Base-by-base conservation (phyloP, 2,797 vertebrate species). In the Aeoliscus strigatus region DNA sequence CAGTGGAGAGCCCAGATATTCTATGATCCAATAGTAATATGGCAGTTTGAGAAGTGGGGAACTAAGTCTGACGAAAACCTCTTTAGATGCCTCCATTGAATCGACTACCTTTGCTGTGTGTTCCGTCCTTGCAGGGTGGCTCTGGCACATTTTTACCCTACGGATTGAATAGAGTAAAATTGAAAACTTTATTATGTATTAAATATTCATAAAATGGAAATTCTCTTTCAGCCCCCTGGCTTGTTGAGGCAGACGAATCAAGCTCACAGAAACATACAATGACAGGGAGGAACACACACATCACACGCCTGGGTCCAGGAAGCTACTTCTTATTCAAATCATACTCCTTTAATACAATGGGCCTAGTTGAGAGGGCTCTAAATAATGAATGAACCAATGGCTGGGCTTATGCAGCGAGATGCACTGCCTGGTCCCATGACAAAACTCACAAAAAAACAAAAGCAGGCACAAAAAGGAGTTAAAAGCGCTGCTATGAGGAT, bases 191-290 rank as follows among this genome's bases (percentile, higher is more conserved):
- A 83, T 85, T 84, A 82, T 81, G 69, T 77, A 83, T 86, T 81
- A 86, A 85, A 85, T 83, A 85, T 85, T 86, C 77, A 85, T 86
- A 78, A 81, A 82, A 86, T 85, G 81, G 81, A 85, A 86, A 85
- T 85, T 84, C 63, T 73, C 74, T 78, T 80, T 76, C 80, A 83
- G 67, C 81, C 80, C 73, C 73, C 73, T 65, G 79, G 79, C 80
- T 75, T 65, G 62, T 68, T 41, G 61, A 70, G 73, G 66, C 75
- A 83, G 80, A 83, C 70, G 18, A 62, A 84, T 82, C 80, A 79
- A 80, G 80, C 77, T 69, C 70, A 62, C 59, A 77, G 78, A 84
- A 83, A 85, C 79, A 81, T 77, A 76, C 76, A 84, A 70, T 73
- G 81, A 84, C 80, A 78, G 78, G 57, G 52, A 68, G 60, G 78